Evolutionary conservation across 1,140 invertebrate genomes (phyloP).

Genomic region (Drosophila cardini): DNA sequence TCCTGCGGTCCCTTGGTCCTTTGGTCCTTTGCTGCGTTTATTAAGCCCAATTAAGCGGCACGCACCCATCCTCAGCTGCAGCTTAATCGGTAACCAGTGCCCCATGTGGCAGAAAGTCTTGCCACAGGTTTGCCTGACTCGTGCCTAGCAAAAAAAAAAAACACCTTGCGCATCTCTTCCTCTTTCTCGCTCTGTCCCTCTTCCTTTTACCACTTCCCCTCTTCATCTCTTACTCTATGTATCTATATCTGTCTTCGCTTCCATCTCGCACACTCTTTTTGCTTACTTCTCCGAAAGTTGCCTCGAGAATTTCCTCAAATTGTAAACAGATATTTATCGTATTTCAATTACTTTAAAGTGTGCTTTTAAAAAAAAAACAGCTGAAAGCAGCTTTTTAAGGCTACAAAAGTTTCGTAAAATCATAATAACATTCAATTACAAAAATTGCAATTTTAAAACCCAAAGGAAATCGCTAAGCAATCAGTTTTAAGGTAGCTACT

Average conservation of each 20-base stretch:
- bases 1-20: neutral
- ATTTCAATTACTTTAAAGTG: slow-evolving; percentile 6
- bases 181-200: neutral
- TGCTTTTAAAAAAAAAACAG: slow-evolving; percentile 10
- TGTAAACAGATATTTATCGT: slow-evolving; percentile 8
- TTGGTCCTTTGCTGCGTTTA: slow-evolving; percentile 7
- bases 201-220: no score
- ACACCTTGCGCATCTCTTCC: slow-evolving; percentile 50
- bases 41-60: slow-evolving; percentile 51
- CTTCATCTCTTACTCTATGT: no score
- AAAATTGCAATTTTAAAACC: no score
- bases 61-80: slow-evolving; percentile 29
- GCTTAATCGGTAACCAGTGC: slow-evolving; percentile 35
- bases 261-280: neutral
- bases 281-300: slow-evolving; percentile 4
- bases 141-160: slow-evolving; percentile 60
- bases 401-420: no score
- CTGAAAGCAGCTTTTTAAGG: neutral
- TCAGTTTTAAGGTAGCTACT: no score
- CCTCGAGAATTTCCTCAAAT: slow-evolving; percentile 3
- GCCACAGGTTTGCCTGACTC: slow-evolving; percentile 22
- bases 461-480: no score
- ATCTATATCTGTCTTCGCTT: neutral
- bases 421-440: no score
- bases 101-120: slow-evolving; percentile 8